Evolutionary conservation across 2,888 invertebrate species (phyloP), one percentile per base, ranked within the genome.

Genomic region (Spisula solida): DNA sequence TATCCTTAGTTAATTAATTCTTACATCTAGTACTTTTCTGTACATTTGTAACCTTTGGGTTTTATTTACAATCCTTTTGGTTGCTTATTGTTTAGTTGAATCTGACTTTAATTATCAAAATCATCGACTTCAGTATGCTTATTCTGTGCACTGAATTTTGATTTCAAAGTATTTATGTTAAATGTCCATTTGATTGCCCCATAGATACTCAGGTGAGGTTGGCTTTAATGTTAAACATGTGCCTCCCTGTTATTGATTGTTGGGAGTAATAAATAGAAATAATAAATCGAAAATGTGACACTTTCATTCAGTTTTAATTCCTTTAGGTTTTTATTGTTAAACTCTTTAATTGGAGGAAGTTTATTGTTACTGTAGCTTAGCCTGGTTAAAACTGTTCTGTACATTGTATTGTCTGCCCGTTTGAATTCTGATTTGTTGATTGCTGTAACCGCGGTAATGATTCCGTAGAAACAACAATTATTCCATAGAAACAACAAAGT

Each of bases 271-370:
- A n/a, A n/a, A n/a, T n/a, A n/a, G n/a, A n/a, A n/a, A n/a, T n/a
- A n/a, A n/a, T n/a, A n/a, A n/a, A n/a, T n/a, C n/a, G n/a, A n/a
- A n/a, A n/a, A n/a, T n/a, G n/a, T 56, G 56, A 56, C 60, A 66
- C 60, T 66, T 66, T 66, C 60, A 66, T 66, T 25, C n/a, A 66
- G 60, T 66, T 66, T 66, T 66, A 25, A 66, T 66, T 66, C 25
- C 60, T 66, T 66, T n/a, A 66, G 60, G n/a, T 66, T 25, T 66
- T 66, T 66, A 25, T 66, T 25, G n/a, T 66, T 25, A n/a, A n/a
- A 56, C 60, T 66, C 60, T 25, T 66, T 25, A 25, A 66, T 66
- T 2, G 10, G 60, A 25, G 25, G 60, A 66, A 66, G 60, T 66
- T 66, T 66, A 66, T 25, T n/a, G n/a, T 25, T 25, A 25, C 60